phyloP scores from a whole-genome alignment of 2,888 invertebrate species.

The Podotricha telesiphe region DNA sequence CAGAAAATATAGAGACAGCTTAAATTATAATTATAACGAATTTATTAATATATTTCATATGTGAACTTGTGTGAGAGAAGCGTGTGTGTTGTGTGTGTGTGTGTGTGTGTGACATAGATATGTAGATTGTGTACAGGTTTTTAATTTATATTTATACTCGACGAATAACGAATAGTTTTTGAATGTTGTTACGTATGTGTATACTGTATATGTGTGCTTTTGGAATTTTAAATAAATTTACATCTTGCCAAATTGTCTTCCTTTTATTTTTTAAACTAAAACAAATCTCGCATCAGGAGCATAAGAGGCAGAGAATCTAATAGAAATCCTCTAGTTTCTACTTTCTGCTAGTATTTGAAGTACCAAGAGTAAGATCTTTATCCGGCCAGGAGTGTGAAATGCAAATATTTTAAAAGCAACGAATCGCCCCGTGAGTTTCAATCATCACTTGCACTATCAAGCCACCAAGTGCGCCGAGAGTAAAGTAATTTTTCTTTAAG shows the following conservation, averaged over 20 bases:
- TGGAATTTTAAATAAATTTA: conserved; percentile 43
- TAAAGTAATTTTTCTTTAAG: too few relatives aligned
- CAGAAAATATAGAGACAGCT: conserved; percentile 11
- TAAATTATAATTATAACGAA: conserved; percentile 54
- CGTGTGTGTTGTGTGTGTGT: conserved; percentile 11
- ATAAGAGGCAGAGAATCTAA: too few relatives aligned
- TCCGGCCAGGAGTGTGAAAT: too few relatives aligned
- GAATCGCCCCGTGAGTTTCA: too few relatives aligned
- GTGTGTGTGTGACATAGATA: background rate
- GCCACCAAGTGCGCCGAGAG: too few relatives aligned
- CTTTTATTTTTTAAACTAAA: background rate
- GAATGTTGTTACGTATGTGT: conserved; percentile 25
- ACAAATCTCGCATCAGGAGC: background rate
- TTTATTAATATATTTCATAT: conserved; percentile 62
- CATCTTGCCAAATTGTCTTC: conserved; percentile 49
- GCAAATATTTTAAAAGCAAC: too few relatives aligned
- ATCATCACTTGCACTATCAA: too few relatives aligned
- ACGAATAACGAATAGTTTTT: conserved; percentile 34
- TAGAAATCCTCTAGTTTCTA: too few relatives aligned
- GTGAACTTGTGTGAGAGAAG: conserved; percentile 16
- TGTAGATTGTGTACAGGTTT: conserved; percentile 34
- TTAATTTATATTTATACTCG: conserved; percentile 39
- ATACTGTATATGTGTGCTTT: conserved; percentile 34
- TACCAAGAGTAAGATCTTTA: too few relatives aligned
- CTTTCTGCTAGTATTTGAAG: too few relatives aligned